These are phyloP conservation scores for Rutpela maculata DNA, from an alignment of 2,888 invertebrate species.

Conservation along the genomic window DNA sequence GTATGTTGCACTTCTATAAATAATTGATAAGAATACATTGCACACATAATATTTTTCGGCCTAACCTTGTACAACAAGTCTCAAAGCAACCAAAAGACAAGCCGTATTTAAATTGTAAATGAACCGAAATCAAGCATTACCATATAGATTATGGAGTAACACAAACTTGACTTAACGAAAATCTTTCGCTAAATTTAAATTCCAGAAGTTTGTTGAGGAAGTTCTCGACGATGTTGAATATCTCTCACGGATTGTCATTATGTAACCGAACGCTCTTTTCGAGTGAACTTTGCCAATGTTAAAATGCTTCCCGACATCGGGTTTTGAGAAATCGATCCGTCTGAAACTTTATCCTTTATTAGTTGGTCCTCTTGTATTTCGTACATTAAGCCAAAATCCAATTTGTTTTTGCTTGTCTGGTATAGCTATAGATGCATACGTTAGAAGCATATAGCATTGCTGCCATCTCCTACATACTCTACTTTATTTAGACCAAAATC, in stretches of 20 bases:
- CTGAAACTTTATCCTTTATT: not conserved
- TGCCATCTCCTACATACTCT: too few species aligned
- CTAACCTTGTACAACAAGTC: not conserved
- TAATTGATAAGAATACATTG: not conserved
- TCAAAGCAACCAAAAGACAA: slow-evolving; percentile 38
- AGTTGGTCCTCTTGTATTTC: not conserved
- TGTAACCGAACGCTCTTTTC: slow-evolving; percentile 32
- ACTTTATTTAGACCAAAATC: too few species aligned
- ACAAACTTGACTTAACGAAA: slow-evolving; percentile 38
- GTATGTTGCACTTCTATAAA: too few species aligned
- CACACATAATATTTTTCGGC: not conserved
- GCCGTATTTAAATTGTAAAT: slow-evolving; percentile 58
- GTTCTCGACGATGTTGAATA: slow-evolving; percentile 31
- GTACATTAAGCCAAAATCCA: not conserved
- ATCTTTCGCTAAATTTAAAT: slow-evolving; percentile 41
- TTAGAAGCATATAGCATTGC: too few species aligned
- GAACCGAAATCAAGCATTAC: slow-evolving; percentile 52
- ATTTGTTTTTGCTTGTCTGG: not conserved
- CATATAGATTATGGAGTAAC: slow-evolving; percentile 53
- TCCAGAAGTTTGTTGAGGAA: slow-evolving; percentile 38
- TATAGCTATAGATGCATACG: too few species aligned
- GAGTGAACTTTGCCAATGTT: slow-evolving; percentile 25
- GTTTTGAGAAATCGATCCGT: not conserved
- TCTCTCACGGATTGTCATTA: slow-evolving; percentile 36
- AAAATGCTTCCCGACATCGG: not conserved